A percentile compares a stretch with the other conserved stretches of the same genome.
phyloP scores from a whole-genome alignment of 2,113 vertebrate species.

The Gobius niger region DNA sequence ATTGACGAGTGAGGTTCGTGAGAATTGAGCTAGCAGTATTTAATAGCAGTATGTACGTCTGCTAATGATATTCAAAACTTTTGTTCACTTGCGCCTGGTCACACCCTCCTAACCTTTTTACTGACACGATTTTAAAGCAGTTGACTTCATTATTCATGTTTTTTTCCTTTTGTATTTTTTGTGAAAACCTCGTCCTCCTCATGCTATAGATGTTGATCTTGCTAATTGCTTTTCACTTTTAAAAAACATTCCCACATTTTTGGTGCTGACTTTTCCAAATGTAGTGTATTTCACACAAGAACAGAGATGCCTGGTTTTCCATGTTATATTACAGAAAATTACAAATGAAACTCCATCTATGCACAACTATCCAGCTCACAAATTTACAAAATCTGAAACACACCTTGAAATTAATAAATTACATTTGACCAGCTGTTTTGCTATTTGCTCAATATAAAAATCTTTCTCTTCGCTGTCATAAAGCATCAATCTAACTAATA shows the following conservation, averaged over 20 bases:
- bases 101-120: background rate
- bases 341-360: no score
- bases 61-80: background rate
- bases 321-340: no score
- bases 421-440: background rate
- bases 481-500: background rate
- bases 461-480: background rate
- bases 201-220: background rate
- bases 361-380: no score
- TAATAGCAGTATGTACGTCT: no score
- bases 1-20: background rate
- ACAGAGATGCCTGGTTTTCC: no score
- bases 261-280: no score
- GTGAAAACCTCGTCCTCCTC: no score
- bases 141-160: background rate
- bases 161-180: background rate
- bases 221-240: background rate
- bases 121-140: background rate
- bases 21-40: background rate
- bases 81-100: background rate
- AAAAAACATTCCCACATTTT: no score
- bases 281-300: no score
- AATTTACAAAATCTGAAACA: background rate
- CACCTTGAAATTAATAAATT: background rate
- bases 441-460: background rate